Base-by-base conservation (phyloP, 1,140 invertebrate genomes). In the Leptopilina clavipes region DNA sequence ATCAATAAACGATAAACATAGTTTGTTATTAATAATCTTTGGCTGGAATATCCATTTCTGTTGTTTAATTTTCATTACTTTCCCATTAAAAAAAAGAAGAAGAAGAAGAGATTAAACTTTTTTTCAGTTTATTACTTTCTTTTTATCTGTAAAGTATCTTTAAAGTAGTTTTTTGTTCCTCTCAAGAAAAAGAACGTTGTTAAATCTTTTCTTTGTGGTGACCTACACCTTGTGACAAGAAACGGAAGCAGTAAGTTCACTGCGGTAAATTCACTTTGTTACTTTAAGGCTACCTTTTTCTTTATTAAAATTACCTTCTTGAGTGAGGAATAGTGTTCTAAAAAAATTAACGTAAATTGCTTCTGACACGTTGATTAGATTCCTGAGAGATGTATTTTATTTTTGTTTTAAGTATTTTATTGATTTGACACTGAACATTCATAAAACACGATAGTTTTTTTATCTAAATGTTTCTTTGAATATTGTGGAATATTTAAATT, bases 211-310 rank as follows among this genome's bases (percentile, higher is more conserved):
- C 22, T 65, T 14, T 25, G 56, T 65, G 22, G 6, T 37, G 59
- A 37, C 14, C 59, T 65, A 37, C 22, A 65, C 59, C 59, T 65
- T 65, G 59, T 65, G 59, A 37, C 59, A 65, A 65, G 59, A 25
- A 37, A 65, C 59, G 59, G 59, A 65, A 65, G 59, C 59, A 37
- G 59, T 65, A n/a, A 65, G 25, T 31, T 37, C 59, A 25, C n/a
- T 65, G 59, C 25, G 59, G 59, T 65, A 65, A 65, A 65, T 65
- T 31, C 59, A 65, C 59, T 65, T 65, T 65, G 59, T 65, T 37
- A 65, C 59, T 31, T 65, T 31, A 22, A 31, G 25, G 59, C 59
- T 65, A 65, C 10, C 25, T n/a, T 25, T 65, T 65, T 31, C 59
- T 31, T 65, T 65, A 65, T 65, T 65, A 65, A 65, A 65, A 65